Base-by-base conservation (phyloP, 2,113 vertebrate species). In the Microtus ochrogaster region DNA sequence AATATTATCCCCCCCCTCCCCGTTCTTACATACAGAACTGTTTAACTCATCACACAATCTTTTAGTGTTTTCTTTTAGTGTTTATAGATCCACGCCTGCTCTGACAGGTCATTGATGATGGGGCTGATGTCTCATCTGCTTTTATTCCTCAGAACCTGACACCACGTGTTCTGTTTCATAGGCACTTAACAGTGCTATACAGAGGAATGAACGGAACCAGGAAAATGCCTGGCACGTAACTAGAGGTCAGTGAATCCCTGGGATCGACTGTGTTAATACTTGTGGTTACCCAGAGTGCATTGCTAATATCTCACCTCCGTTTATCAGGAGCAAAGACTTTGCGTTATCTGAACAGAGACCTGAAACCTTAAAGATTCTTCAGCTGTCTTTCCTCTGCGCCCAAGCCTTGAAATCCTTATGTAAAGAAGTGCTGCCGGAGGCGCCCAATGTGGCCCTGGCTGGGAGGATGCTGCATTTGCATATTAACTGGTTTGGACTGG, bases 341-440 rank as follows among this genome's bases (percentile, higher is more conserved):
- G 41, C 82, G 3, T 70, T 72, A 44, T 76, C 58, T 66, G 13
- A 68, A 58, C n/a, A 24, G 65, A 74, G 30, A 39, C 22, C 21
- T 26, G 26, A 58, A 39, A 14, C 2, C 61, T 88, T 33, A 55
- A 91, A 47, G 58, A 89, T 58, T 70, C 61, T 79, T 39, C 49
- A 44, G 9, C 82, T 94, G 22, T 44, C 13, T 90, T 22, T 63
- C 68, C 61, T 93, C 76, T 65, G 58, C 22, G 33, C 1, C 3
- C 66, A 9, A 1, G 0, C 82, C 36, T 97, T 96, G 70, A n/a
- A 63, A 83, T 21, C 19, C 41, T 95, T 22, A 61, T 90, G 93
- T 84, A 47, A 95, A 94, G 65, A 95, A 90, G 95, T 8, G 4
- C 36, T 16, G 36, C 47, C n/a, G n/a, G n/a, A 47, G 91, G 52